Base-by-base conservation (phyloP, 2,888 invertebrate genomes). In the Xylota sylvarum region DNA sequence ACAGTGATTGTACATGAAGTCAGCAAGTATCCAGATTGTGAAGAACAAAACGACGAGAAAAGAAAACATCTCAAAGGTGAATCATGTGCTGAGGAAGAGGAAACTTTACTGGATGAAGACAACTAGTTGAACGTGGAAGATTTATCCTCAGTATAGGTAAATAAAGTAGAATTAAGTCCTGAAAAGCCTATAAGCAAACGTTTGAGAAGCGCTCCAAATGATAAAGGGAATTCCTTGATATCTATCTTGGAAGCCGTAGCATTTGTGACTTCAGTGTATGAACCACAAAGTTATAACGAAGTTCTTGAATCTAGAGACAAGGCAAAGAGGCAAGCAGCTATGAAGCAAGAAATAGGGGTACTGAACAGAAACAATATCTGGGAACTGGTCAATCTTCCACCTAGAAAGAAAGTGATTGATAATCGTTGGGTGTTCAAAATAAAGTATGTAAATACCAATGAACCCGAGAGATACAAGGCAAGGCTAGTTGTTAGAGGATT, bases 401-500 rank as follows among this genome's bases (percentile, higher is more conserved):
- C 9, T 7, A 27, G 52, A 1, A 56, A 64, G 9, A 46, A 37
- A n/a, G 5, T 65, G 9, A 65, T 65, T 52, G 76, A 56, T 35
- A 65, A 65, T 65, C 64, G 74, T 35, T 65, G 65, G 76, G 65
- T 65, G 10, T 76, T 23, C 14, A 76, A 77, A 32, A 65, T 58
- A 5, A 65, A 76, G 27, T 46, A 23, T 23, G 23, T 32, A 37
- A 58, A 35, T 10, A 32, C 5, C 14, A 67, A 65, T 58, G 58
- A 76, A 58, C 46, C 67, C 14, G 67, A 76, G 43, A 23, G 62
- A 19, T 74, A 55, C 23, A 64, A 74, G 43, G 55, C 62, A 5
- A 64, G 62, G 12, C 12, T 73, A 30, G 32, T 32, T 32, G 7
- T 32, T 32, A 32, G 32, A 32, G 64, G 74, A 10, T 74, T 60